Percentiles rank a stretch among this genome's conserved stretches.
Conservation (phyloP, 2,888 invertebrate species). For the Athripsodes cinereus region DNA sequence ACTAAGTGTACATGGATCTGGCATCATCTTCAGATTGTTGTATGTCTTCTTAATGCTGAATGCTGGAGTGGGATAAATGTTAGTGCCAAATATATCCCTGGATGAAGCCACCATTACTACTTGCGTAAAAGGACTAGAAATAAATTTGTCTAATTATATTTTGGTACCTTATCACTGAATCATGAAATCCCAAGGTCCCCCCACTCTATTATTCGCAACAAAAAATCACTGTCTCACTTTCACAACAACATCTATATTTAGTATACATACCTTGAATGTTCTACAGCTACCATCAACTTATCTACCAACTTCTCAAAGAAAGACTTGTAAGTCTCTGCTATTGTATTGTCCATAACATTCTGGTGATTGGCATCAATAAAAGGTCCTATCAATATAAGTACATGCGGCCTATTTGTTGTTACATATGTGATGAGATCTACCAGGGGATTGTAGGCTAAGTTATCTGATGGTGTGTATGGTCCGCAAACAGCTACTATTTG, state of each 20-base stretch:
- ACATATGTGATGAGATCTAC: slow-evolving; percentile 69
- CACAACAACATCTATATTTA: too few species aligned
- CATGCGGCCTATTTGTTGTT: slow-evolving; percentile 63
- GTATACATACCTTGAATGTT: slow-evolving; percentile 51
- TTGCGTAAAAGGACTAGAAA: slow-evolving; percentile 56
- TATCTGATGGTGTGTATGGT: slow-evolving; percentile 75
- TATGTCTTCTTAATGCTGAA: slow-evolving; percentile 53
- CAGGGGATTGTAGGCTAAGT: slow-evolving; percentile 73
- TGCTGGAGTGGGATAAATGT: slow-evolving; percentile 80
- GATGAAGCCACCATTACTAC: slow-evolving; percentile 70
- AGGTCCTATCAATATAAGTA: slow-evolving; percentile 79
- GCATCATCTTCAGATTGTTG: slow-evolving; percentile 60
- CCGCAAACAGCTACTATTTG: slow-evolving; percentile 74
- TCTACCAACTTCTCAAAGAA: slow-evolving; percentile 68
- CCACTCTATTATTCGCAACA: too few species aligned
- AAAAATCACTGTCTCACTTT: too few species aligned
- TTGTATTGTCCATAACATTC: slow-evolving; percentile 52
- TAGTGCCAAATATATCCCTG: slow-evolving; percentile 71
- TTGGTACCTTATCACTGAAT: too few species aligned
- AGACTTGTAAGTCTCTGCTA: slow-evolving; percentile 64
- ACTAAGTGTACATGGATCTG: slow-evolving; percentile 77
- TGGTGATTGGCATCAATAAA: slow-evolving; percentile 70
- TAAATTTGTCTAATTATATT: too few species aligned
- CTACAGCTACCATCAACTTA: slow-evolving; percentile 57
- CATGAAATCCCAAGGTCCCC: too few species aligned